These are phyloP conservation scores for Caenorhabditis uteleia DNA, from an alignment of 2,888 invertebrate species.

Conservation along the genomic window DNA sequence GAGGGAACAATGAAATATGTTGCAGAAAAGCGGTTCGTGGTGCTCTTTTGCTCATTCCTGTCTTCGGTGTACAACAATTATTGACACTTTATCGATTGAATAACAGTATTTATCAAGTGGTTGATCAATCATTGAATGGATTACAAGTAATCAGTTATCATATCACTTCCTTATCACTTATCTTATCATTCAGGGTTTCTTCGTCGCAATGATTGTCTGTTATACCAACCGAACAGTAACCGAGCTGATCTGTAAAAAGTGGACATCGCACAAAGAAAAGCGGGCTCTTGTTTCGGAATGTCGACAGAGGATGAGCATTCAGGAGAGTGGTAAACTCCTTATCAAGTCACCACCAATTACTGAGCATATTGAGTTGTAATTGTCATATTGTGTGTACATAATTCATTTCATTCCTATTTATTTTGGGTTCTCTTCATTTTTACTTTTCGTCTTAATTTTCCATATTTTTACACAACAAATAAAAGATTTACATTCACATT, in stretches of 20 bases:
- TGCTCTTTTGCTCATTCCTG: conserved; percentile 72
- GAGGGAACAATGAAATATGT: conserved; percentile 2
- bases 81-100: conserved; percentile 72
- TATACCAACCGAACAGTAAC: conserved; percentile 60
- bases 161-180: not conserved
- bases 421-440: no score
- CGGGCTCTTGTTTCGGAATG: conserved; percentile 30
- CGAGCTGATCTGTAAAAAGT: conserved; percentile 40
- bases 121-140: conserved; percentile 72
- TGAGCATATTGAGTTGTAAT: no score
- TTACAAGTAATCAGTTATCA: conserved; percentile 69
- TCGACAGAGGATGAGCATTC: conserved; percentile 38
- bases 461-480: no score
- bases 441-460: no score
- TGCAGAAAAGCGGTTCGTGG: conserved; percentile 73
- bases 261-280: conserved; percentile 24
- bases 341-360: conserved; percentile 10
- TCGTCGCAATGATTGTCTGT: conserved; percentile 62
- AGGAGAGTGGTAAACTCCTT: conserved; percentile 31
- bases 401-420: no score
- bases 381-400: no score
- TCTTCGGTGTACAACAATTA: conserved; percentile 73
- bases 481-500: no score
- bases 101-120: conserved; percentile 70
- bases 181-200: conserved; percentile 51